Conservation (phyloP, 1,140 invertebrate species). For the Ceratina australensis region DNA sequence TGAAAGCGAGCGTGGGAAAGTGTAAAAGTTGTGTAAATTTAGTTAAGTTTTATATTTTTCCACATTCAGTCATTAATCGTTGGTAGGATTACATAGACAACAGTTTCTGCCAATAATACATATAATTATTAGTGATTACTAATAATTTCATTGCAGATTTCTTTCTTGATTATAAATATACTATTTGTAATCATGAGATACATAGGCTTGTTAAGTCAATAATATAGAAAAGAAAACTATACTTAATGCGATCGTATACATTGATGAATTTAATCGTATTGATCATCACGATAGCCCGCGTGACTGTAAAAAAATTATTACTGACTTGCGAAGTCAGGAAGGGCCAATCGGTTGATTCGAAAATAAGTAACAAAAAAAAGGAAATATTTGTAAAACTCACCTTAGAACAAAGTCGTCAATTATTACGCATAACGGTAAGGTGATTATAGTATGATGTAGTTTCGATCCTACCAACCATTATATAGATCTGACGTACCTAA, state of each 20-base stretch:
- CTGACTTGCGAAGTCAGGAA: conserved; percentile 18
- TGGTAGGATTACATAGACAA: conserved; percentile 70
- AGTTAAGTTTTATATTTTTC: conserved; percentile 80
- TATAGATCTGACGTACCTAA: conserved; percentile 55
- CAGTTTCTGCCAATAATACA: conserved; percentile 70
- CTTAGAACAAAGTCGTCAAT: conserved; percentile 76
- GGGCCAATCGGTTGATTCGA: conserved; percentile 42
- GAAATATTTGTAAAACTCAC: conserved; percentile 60
- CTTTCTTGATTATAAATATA: conserved; percentile 60
- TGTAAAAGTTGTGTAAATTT: conserved; percentile 75
- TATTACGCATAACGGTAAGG: conserved; percentile 73
- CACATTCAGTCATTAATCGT: conserved; percentile 76
- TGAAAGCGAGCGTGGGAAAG: conserved; percentile 8
- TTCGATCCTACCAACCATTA: conserved; percentile 65
- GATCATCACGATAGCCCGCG: conserved; percentile 45
- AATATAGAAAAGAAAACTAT: conserved; percentile 58
- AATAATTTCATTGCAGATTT: conserved; percentile 61
- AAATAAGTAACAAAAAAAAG: conserved; percentile 28
- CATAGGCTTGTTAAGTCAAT: conserved; percentile 66
- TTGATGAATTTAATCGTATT: conserved; percentile 54
- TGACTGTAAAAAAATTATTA: conserved; percentile 25
- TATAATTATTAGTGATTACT: conserved; percentile 70
- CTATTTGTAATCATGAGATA: conserved; percentile 64
- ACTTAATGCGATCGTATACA: conserved; percentile 56
- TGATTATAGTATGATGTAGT: conserved; percentile 58